Percentiles rank a stretch among this genome's conserved stretches.
Conservation (phyloP, 2,797 vertebrate genomes). For the Channallabes apus region DNA sequence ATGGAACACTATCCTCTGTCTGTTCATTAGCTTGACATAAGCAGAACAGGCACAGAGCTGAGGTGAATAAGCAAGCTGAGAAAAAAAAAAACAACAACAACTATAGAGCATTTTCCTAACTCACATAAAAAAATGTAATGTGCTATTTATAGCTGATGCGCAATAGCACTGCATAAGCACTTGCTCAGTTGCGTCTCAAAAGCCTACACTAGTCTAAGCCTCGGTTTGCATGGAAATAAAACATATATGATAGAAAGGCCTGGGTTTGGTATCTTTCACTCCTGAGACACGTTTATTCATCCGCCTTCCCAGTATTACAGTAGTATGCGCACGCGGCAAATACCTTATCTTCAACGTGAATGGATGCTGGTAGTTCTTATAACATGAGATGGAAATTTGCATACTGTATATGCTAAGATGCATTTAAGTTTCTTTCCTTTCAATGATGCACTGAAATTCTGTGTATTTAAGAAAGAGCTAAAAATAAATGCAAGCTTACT, state of each 20-base stretch:
- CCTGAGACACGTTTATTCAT: conserved; percentile 62
- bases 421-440: neutral
- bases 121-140: conserved; percentile 35
- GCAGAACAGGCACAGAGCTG: conserved; percentile 60
- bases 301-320: conserved; percentile 51
- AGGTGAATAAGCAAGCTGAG: conserved; percentile 52
- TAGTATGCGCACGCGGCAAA: neutral
- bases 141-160: conserved; percentile 43
- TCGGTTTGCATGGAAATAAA: conserved; percentile 13
- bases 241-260: conserved; percentile 23
- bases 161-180: conserved; percentile 31
- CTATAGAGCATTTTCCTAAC: conserved; percentile 47
- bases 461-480: neutral
- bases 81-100: neutral
- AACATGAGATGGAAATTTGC: neutral
- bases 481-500: neutral
- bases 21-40: conserved; percentile 65
- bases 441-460: too few relatives aligned
- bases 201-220: conserved; percentile 11
- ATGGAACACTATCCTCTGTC: conserved; percentile 34
- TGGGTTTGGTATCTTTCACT: conserved; percentile 54
- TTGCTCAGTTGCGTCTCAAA: conserved; percentile 8
- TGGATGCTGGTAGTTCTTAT: neutral
- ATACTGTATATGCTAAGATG: neutral
- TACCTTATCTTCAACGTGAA: neutral